Evolutionary conservation across 1,140 invertebrate genomes (phyloP), one percentile per base, ranked within the genome.

Genomic region (Anadara kagoshimensis): DNA sequence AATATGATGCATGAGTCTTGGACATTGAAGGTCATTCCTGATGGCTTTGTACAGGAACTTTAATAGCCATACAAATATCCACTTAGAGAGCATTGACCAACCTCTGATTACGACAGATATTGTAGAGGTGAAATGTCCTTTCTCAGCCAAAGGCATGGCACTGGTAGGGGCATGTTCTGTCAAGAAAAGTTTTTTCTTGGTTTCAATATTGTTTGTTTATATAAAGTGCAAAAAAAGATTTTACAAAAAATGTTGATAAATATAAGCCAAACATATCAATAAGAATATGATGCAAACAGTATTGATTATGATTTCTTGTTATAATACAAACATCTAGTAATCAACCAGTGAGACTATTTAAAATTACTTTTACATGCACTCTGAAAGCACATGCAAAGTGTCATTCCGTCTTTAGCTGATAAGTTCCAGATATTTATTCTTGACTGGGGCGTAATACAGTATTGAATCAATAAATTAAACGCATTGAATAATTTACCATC

Each of bases 1-100:
- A 70, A 62, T 53, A 62, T 57, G 69, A 44, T 70, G 26, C 69
- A 70, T 51, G 69, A 70, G 53, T 63, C 69, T n/a, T 47, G 58
- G 7, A n/a, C 63, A 16, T 58, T 71, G 49, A 47, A 59, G 14
- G 59, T 26, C 45, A 47, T 56, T 14, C 58, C 69, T 71, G 69
- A 71, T 54, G 69, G 69, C 26, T 63, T 71, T 43, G 54, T 66
- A 43, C 64, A 66, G 64, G 16, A 24, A 66, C 18, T 66, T 66
- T 36, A 45, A 18, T 12, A 62, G 43, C n/a, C 58, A 71, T 36
- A 24, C n/a, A 43, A 58, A 71, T 29, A 7, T 53, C 22, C 43
- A 26, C 24, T 26, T 63, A 24, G 41, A 69, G 26, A 20, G n/a
- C n/a, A 20, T 10, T 7, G 26, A 14, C n/a, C 22, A 29, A 20